phyloP scores from a whole-genome alignment of 2,888 invertebrate species.

The Drosophila pseudotalamancana region DNA sequence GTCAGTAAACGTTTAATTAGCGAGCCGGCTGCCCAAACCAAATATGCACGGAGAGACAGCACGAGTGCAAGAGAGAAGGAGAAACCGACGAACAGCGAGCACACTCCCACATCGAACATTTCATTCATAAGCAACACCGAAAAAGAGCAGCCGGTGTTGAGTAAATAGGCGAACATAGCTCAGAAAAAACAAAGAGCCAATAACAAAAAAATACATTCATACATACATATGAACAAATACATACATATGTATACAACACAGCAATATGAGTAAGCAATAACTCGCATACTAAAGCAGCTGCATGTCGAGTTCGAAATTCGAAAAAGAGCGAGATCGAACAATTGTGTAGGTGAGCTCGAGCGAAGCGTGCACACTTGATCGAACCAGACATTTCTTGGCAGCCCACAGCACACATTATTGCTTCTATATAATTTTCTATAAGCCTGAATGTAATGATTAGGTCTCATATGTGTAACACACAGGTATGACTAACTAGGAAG shows the following conservation, averaged over 20 bases:
- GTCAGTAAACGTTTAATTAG: slow-evolving; percentile 66
- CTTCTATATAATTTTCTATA: background rate
- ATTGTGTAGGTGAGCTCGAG: slow-evolving; percentile 5
- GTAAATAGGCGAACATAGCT: slow-evolving; percentile 49
- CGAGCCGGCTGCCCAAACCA: slow-evolving; percentile 43
- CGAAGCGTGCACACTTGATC: background rate
- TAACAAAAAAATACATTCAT: slow-evolving; percentile 15
- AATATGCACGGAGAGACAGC: slow-evolving; percentile 19
- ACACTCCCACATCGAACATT: slow-evolving; percentile 56
- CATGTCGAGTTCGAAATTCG: slow-evolving; percentile 61
- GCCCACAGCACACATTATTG: slow-evolving; percentile 11
- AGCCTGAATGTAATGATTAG: background rate
- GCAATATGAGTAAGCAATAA: slow-evolving; percentile 50
- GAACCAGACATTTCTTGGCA: slow-evolving; percentile 31
- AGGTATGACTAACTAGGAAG: slow-evolving; percentile 13
- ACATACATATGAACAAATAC: background rate
- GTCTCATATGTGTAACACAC: background rate
- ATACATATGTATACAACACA: slow-evolving; percentile 12
- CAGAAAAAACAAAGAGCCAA: slow-evolving; percentile 40
- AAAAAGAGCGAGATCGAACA: slow-evolving; percentile 33
- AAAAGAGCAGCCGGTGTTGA: slow-evolving; percentile 67
- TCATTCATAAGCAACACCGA: slow-evolving; percentile 66
- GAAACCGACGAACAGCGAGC: slow-evolving; percentile 11
- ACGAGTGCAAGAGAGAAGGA: slow-evolving; percentile 10
- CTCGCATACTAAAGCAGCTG: slow-evolving; percentile 42